These are phyloP conservation scores for Pyrgilauda ruficollis DNA, from an alignment of 2,113 vertebrate species.

Conservation along the genomic window DNA sequence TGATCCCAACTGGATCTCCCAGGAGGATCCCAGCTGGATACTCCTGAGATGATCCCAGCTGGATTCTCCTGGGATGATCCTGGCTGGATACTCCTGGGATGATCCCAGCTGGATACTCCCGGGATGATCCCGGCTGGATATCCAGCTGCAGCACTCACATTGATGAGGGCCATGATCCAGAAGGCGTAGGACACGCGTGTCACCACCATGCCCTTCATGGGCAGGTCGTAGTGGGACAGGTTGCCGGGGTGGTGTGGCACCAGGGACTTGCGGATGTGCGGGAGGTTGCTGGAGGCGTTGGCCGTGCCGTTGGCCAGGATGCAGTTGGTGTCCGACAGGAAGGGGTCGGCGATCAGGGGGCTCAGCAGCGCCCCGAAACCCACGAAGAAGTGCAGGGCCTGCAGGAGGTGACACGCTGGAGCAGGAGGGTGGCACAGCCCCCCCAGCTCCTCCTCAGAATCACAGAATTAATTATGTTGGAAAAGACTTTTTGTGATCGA, in stretches of 20 bases:
- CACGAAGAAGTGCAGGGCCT: constrained; percentile 94
- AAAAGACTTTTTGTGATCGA: rapidly evolving
- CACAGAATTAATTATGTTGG: rapidly evolving
- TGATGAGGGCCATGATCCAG: constrained; percentile 98
- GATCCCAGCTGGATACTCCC: too few relatives aligned
- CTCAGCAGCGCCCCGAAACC: constrained; percentile 91
- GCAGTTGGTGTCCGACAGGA: constrained; percentile 90
- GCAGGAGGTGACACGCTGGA: neutral
- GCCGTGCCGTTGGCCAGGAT: constrained; percentile 79
- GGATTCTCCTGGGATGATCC: too few relatives aligned
- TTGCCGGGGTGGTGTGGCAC: constrained; percentile 70
- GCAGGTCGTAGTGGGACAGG: constrained; percentile 72
- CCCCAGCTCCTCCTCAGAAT: rapidly evolving
- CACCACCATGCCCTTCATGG: constrained; percentile 71
- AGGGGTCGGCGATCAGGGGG: constrained; percentile 92
- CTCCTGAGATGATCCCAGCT: too few relatives aligned
- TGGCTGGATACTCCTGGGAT: too few relatives aligned
- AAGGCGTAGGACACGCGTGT: constrained; percentile 90
- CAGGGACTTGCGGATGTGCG: constrained; percentile 80
- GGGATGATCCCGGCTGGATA: too few relatives aligned
- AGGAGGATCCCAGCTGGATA: too few relatives aligned
- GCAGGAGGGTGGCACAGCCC: rapidly evolving
- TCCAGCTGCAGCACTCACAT: constrained; percentile 78
- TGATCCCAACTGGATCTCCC: too few relatives aligned
- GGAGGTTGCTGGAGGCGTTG: constrained; percentile 72